These are phyloP conservation scores for Rhadinocentrus ornatus DNA, from an alignment of 2,797 vertebrate genomes.

Conservation along the genomic window DNA sequence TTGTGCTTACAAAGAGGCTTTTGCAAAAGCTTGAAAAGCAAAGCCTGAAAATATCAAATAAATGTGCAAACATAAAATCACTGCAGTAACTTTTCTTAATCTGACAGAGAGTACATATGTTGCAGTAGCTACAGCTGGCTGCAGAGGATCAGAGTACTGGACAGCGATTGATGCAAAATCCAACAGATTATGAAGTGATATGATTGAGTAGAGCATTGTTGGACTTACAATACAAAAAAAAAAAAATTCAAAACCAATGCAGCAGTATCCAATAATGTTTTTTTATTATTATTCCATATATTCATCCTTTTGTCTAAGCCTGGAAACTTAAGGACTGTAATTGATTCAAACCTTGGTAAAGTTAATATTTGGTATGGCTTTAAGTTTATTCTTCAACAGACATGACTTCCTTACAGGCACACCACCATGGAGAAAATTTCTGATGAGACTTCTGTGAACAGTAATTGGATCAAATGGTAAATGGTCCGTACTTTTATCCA, in stretches of 20 bases:
- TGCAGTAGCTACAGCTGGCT: conserved; percentile 15
- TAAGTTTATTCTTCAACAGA: background rate
- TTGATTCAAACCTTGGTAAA: too few species aligned
- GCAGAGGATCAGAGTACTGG: conserved; percentile 5
- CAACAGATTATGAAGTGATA: background rate
- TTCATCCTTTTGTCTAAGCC: background rate
- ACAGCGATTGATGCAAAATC: conserved; percentile 10
- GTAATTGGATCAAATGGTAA: too few species aligned
- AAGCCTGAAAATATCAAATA: conserved; percentile 6
- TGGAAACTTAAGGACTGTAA: background rate
- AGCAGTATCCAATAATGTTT: background rate
- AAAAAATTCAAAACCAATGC: background rate
- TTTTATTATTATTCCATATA: background rate
- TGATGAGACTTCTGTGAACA: too few species aligned
- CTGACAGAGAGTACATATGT: conserved; percentile 46
- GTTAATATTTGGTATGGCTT: too few species aligned
- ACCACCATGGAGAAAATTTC: background rate
- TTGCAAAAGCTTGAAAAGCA: background rate
- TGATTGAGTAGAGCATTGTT: conserved; percentile 1
- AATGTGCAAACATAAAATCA: conserved; percentile 10
- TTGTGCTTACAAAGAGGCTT: background rate
- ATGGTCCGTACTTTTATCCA: too few species aligned
- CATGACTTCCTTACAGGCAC: background rate
- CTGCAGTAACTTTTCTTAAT: conserved; percentile 23
- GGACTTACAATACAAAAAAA: background rate